Evolutionary conservation across 2,888 invertebrate species (phyloP), one percentile per base, ranked within the genome.

Genomic region (Lithophane leautieri): DNA sequence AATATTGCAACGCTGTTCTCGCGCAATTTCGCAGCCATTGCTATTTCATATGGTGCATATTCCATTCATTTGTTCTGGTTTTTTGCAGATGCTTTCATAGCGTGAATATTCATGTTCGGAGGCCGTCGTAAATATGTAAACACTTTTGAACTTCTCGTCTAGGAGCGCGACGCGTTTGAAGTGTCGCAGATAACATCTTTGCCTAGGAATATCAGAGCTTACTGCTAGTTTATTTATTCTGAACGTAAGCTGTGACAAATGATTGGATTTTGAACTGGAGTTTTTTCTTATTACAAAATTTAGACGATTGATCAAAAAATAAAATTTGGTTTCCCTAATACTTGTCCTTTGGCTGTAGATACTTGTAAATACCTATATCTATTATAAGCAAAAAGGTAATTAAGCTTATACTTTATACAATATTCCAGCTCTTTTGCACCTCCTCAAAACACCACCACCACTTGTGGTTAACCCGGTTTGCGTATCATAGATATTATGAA

Each of bases 1-100:
- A 93, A 93, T 93, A 93, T 93, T 91, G 92, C 92, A 87, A 90
- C 89, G 84, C 88, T 86, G 79, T 86, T 85, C 81, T 84, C 85
- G 89, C 86, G 90, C 91, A 91, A 93, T 93, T 91, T 91, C 81
- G 78, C 86, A 81, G 83, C 77, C 86, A 90, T 90, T 88, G 89
- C 89, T 84, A 84, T 92, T 93, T 89, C 89, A 90, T 91, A 88
- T 88, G 89, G 84, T 87, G 89, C 89, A 90, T 87, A 88, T 87
- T 86, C 84, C 87, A 81, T 90, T 89, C 86, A 86, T 90, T 90
- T 90, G 84, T 88, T 89, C 76, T 79, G 72, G 69, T 80, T 87
- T 88, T 87, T 89, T 87, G 78, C 82, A 77, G 69, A 79, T 79
- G 84, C 79, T 81, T 86, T 79, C 77, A 77, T 44, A 54, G 72